Evolutionary conservation across 2,113 vertebrate species (phyloP).

Genomic region (Rhinolophus ferrumequinum): DNA sequence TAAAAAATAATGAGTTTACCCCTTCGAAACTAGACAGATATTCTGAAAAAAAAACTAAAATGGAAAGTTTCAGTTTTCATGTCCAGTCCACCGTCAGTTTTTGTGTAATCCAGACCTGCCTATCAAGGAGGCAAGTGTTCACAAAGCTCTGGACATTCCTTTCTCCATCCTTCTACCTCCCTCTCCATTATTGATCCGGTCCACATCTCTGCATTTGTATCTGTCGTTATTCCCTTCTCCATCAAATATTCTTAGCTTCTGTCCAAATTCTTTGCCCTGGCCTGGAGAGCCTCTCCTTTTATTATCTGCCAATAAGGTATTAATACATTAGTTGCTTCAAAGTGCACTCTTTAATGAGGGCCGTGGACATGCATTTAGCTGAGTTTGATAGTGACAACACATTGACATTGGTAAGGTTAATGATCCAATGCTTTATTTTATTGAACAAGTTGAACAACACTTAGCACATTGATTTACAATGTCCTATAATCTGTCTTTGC

Average conservation of each 20-base stretch:
- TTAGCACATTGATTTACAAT: constrained; percentile 85
- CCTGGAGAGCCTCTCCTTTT: constrained; percentile 32
- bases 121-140: background rate
- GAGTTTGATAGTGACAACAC: constrained; percentile 85
- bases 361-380: constrained; percentile 84
- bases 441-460: constrained; percentile 85
- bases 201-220: background rate
- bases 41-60: background rate
- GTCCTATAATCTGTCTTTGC: constrained; percentile 82
- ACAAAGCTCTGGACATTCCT: background rate
- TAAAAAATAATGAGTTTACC: background rate
- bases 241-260: background rate
- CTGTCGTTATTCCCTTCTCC: background rate
- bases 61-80: background rate
- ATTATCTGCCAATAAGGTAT: constrained; percentile 75
- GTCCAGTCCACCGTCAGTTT: background rate
- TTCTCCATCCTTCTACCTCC: background rate
- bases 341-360: constrained; percentile 78
- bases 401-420: constrained; percentile 89
- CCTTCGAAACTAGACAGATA: background rate
- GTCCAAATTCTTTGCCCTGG: constrained; percentile 19
- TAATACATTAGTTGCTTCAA: constrained; percentile 69
- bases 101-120: background rate
- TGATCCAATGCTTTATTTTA: constrained; percentile 86
- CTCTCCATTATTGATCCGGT: background rate